Percentiles rank a stretch among this genome's conserved stretches.
These are phyloP conservation scores for Aelia acuminata DNA, from an alignment of 2,888 invertebrate species.

Conservation along the genomic window DNA sequence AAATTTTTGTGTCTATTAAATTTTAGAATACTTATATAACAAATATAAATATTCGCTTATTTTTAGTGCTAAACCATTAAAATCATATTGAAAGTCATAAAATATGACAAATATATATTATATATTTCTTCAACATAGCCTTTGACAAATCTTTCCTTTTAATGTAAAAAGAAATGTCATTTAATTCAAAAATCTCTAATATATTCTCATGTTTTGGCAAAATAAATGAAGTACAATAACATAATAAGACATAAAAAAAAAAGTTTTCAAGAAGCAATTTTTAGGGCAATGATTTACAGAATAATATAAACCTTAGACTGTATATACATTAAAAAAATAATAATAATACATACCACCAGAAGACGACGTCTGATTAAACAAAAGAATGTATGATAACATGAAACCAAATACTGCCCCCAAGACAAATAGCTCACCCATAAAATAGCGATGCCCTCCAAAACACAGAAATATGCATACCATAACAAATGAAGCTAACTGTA, in stretches of 20 bases:
- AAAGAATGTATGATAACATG: slow-evolving; percentile 36
- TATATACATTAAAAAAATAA: too few species aligned
- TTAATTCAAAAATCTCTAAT: not conserved
- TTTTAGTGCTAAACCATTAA: too few species aligned
- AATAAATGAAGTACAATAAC: not conserved
- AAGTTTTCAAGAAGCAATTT: too few species aligned
- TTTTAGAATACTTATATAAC: too few species aligned
- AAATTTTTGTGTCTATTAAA: too few species aligned
- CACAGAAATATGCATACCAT: slow-evolving; percentile 77
- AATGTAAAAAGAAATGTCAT: not conserved
- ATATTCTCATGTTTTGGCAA: not conserved
- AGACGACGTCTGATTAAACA: slow-evolving; percentile 40
- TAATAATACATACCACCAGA: not conserved
- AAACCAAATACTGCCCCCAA: slow-evolving; percentile 37
- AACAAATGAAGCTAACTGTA: slow-evolving; percentile 73
- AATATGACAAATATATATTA: too few species aligned
- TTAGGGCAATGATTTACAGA: too few species aligned
- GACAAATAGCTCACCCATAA: slow-evolving; percentile 73
- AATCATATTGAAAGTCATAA: too few species aligned
- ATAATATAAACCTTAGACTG: too few species aligned
- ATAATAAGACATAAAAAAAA: too few species aligned
- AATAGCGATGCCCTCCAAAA: slow-evolving; percentile 77
- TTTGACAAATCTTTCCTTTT: not conserved
- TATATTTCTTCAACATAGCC: too few species aligned
- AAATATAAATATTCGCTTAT: too few species aligned